Percentiles rank a stretch among this genome's conserved stretches.
Evolutionary conservation across 2,113 vertebrate species (phyloP).

Genomic region (Halichoerus grypus): DNA sequence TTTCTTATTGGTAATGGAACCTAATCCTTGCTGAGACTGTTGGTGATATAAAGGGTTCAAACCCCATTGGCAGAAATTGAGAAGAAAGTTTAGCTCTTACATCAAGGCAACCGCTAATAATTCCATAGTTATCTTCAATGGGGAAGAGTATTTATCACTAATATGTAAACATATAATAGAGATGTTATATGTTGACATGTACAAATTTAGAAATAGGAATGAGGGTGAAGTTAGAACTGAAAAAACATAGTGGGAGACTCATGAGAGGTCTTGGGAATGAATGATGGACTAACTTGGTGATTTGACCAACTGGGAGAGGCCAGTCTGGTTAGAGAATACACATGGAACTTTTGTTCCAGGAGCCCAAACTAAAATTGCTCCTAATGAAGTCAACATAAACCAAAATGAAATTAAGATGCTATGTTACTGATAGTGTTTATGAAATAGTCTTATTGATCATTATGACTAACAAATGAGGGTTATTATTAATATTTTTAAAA

Average conservation of each 20-base stretch:
- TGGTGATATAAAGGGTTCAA: neutral
- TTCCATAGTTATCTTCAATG: neutral
- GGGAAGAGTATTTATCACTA: neutral
- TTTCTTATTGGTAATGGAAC: neutral
- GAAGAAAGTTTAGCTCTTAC: neutral
- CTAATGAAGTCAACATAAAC: neutral
- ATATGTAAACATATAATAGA: neutral
- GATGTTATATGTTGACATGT: neutral
- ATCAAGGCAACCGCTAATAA: neutral
- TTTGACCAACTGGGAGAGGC: neutral
- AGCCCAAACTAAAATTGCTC: neutral
- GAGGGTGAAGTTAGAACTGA: neutral
- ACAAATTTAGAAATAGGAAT: slow-evolving; percentile 5
- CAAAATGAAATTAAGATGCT: neutral
- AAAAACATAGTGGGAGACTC: neutral
- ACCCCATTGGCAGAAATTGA: neutral
- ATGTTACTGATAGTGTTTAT: neutral
- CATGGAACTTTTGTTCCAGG: neutral
- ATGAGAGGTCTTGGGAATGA: neutral
- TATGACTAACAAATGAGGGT: neutral
- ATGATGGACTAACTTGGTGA: neutral
- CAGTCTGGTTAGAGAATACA: neutral
- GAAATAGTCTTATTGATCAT: neutral
- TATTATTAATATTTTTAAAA: neutral
- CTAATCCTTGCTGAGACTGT: neutral